Conservation (phyloP, 2,888 invertebrate species). For the Himalopsyche japonica region DNA sequence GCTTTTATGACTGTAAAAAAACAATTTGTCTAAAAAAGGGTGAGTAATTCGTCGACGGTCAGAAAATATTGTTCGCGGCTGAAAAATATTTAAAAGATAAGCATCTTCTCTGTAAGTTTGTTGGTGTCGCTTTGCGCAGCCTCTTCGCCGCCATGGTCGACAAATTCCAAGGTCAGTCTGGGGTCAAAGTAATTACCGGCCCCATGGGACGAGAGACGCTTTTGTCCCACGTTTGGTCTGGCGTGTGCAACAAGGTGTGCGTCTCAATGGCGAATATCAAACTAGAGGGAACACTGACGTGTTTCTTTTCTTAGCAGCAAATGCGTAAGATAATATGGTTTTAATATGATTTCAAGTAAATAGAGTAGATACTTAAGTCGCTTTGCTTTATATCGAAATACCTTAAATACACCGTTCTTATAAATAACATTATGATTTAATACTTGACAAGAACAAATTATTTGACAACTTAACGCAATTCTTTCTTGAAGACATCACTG, state of each 20-base stretch:
- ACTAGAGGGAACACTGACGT: neutral
- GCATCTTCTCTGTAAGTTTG: neutral
- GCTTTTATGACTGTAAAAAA: neutral
- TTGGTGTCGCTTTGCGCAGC: neutral
- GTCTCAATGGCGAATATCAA: neutral
- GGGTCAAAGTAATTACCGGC: constrained; percentile 25
- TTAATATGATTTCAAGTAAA: too few relatives aligned
- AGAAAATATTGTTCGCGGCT: neutral
- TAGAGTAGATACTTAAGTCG: too few relatives aligned
- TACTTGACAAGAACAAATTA: too few relatives aligned
- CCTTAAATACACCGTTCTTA: too few relatives aligned
- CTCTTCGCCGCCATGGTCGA: constrained; percentile 4
- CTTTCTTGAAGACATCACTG: too few relatives aligned
- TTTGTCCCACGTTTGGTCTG: constrained; percentile 14
- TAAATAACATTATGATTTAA: too few relatives aligned
- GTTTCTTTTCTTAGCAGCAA: too few relatives aligned
- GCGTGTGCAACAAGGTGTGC: neutral
- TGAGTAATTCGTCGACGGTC: neutral
- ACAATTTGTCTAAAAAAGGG: neutral
- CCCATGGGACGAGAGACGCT: neutral
- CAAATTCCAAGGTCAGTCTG: constrained; percentile 21
- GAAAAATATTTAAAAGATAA: neutral
- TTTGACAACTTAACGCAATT: too few relatives aligned
- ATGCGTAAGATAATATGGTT: too few relatives aligned
- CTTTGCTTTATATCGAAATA: too few relatives aligned